Percentiles rank a stretch among this genome's conserved stretches.
Conservation (phyloP, 2,113 vertebrate genomes). For the Tauraco erythrolophus region DNA sequence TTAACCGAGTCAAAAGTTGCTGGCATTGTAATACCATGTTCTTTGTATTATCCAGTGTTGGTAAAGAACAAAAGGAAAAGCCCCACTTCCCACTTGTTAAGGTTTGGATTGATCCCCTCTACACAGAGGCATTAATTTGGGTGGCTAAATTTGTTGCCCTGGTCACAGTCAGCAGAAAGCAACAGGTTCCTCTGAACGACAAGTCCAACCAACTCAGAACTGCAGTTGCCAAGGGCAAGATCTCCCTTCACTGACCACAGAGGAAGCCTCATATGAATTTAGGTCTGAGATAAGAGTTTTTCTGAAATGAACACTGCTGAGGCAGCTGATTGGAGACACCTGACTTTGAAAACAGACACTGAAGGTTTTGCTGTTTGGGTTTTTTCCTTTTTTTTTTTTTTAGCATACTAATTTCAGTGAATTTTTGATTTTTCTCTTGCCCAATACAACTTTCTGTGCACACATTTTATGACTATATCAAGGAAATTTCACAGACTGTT, state of each 20-base stretch:
- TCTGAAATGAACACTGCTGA: not conserved
- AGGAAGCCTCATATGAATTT: not conserved
- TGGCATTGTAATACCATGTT: not conserved
- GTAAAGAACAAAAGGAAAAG: not conserved
- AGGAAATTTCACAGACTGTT: not conserved
- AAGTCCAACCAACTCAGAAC: not conserved
- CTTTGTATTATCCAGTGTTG: not conserved
- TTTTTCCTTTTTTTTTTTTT: not conserved
- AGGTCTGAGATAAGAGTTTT: not conserved
- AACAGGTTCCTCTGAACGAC: not conserved
- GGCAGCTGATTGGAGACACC: not conserved
- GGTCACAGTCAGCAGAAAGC: not conserved
- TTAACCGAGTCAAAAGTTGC: not conserved
- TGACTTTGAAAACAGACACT: not conserved
- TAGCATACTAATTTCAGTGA: not conserved
- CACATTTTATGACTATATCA: not conserved
- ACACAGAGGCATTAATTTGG: not conserved
- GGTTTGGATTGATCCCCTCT: not conserved
- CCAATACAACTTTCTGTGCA: not conserved
- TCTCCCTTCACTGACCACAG: rapidly evolving
- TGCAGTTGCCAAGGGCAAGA: not conserved
- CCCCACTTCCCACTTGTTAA: not conserved
- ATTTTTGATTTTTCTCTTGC: not conserved
- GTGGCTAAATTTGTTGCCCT: not conserved
- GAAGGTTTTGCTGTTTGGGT: not conserved